Percentiles rank a stretch among this genome's conserved stretches.
Conservation (phyloP, 1,140 invertebrate genomes). For the Eriosoma lanigerum region DNA sequence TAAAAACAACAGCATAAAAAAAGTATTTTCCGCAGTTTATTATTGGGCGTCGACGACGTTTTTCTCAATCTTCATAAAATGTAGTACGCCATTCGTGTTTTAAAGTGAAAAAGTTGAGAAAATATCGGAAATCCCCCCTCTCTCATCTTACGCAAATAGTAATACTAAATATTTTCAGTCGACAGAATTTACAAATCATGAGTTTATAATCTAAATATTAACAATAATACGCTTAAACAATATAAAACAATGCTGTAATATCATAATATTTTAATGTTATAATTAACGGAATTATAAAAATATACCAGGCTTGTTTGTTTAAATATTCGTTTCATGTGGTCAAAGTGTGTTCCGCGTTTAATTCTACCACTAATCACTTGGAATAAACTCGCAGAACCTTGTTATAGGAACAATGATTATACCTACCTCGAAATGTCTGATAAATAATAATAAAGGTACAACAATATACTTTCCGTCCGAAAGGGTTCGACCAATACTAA, state of each 20-base stretch:
- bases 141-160: no score
- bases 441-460: no score
- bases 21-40: not conserved
- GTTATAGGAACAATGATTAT: not conserved
- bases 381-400: no score
- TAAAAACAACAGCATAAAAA: constrained; percentile 41
- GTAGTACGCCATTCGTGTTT: not conserved
- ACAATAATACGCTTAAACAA: no score
- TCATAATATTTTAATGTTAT: no score
- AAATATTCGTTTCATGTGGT: no score
- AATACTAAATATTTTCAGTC: not conserved
- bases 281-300: no score
- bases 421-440: not conserved
- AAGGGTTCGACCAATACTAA: not conserved
- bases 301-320: no score
- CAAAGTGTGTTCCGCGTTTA: no score
- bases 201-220: no score
- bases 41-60: not conserved
- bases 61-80: constrained; percentile 22
- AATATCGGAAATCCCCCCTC: not conserved
- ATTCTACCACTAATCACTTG: not conserved
- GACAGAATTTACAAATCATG: not conserved
- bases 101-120: not conserved
- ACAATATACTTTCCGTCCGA: not conserved
- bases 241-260: no score